Base-by-base conservation (phyloP, 2,797 vertebrate genomes). In the Sciaenops ocellatus region DNA sequence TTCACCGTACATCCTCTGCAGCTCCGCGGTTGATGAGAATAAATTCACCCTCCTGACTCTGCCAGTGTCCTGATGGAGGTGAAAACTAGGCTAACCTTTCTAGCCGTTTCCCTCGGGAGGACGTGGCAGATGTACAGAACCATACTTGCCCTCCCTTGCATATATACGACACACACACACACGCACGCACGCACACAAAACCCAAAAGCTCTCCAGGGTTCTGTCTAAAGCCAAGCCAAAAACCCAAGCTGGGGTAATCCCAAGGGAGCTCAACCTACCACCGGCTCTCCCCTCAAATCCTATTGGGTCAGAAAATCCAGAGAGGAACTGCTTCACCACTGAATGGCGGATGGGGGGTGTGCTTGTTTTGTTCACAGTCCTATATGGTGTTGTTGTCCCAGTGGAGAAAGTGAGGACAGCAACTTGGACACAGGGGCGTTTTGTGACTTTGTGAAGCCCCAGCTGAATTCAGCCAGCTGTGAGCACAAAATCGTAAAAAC, bases 151-250 rank as follows among this genome's bases (percentile, higher is more conserved):
- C 77, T 76, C 69, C 73, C 28, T 52, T n/a, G 57, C 64, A 73
- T 71, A 80, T 34, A 66, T 24, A 62, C 52, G 46, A 71, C 60
- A 69, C 38, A 77, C 69, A 65, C 38, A 54, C 48, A 76, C 38
- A 52, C 51, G 50, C 30, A 55, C 17, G 46, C 47, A 55, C 52
- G 57, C 71, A 34, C 59, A 12, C 66, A 59, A 41, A 83, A 83
- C 63, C 83, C 42, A 69, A 77, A 85, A 73, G 85, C 87, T 87
- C 90, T 89, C 86, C 86, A 65, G 79, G 82, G 88, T 83, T 88
- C 79, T 77, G 82, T 80, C 85, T 93, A 78, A 87, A 90, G 84
- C 85, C 62, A 26, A 86, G 92, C 88, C 92, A 93, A 80, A 84
- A 87, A 60, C 81, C 79, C 83, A 80, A 85, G 89, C 83, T 87